phyloP scores from a whole-genome alignment of 2,888 invertebrate species.

The Heteropelma amictum region DNA sequence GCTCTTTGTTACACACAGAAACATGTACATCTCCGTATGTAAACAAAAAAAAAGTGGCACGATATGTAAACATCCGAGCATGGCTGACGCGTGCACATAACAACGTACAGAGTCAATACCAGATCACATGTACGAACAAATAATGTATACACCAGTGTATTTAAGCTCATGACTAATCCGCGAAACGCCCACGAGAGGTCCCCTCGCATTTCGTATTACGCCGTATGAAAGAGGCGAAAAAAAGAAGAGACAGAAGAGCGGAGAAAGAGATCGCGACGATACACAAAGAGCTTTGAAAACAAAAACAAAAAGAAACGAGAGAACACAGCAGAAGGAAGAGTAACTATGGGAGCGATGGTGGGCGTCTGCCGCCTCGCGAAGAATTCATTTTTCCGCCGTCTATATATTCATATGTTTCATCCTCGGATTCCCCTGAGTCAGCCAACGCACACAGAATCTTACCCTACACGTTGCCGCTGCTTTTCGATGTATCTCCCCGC shows the following conservation, averaged over 20 bases:
- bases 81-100: no score
- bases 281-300: background rate
- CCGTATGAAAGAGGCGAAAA: background rate
- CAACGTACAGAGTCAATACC: background rate
- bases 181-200: conserved; percentile 37
- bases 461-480: background rate
- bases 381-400: conserved; percentile 11
- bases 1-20: no score
- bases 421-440: conserved; percentile 49
- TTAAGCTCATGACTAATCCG: conserved; percentile 14
- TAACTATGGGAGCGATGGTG: conserved; percentile 6
- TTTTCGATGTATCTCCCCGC: background rate
- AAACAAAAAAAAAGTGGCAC: no score
- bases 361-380: conserved; percentile 32
- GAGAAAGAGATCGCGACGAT: background rate
- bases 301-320: background rate
- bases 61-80: no score
- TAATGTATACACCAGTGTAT: background rate
- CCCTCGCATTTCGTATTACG: background rate
- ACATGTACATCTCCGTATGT: no score
- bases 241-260: background rate
- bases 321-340: background rate
- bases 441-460: conserved; percentile 4
- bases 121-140: conserved; percentile 2
- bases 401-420: conserved; percentile 22